Conservation (phyloP, 2,797 vertebrate species). For the Sparus aurata region DNA sequence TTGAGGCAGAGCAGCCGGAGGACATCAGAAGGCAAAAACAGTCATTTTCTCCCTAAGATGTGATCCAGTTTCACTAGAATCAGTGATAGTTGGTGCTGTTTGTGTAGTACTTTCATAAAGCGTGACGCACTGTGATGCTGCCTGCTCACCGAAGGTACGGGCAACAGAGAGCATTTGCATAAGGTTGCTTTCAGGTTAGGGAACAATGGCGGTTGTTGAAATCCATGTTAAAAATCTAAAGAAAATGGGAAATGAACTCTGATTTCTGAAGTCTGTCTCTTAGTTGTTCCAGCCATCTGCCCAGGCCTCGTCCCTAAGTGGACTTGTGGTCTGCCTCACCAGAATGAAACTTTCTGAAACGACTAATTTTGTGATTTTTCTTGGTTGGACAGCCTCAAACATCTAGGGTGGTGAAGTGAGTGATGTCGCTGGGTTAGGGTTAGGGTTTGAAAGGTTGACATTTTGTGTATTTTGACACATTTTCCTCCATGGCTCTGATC, state of each 20-base stretch:
- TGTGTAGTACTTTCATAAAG: no score
- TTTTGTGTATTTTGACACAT: not conserved
- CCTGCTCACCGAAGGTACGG: no score
- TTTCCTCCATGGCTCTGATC: slow-evolving; percentile 9
- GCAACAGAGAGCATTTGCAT: no score
- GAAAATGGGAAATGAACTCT: no score
- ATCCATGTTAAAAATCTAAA: not conserved
- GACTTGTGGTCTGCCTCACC: not conserved
- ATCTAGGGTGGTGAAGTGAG: not conserved
- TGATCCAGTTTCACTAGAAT: no score
- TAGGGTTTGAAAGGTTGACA: not conserved
- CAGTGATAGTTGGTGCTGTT: no score
- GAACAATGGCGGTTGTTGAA: not conserved
- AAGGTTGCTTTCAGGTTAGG: no score
- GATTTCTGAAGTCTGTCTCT: not conserved
- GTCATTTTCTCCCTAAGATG: no score
- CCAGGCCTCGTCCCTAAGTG: not conserved
- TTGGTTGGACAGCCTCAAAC: not conserved
- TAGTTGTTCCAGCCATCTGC: not conserved
- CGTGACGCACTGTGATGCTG: no score
- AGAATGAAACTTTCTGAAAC: not conserved
- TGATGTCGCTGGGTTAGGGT: not conserved
- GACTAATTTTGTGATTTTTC: not conserved
- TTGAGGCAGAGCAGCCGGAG: no score
- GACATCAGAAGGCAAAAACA: no score